phyloP scores from a whole-genome alignment of 2,113 vertebrate genomes.

The Sinocyclocheilus anshuiensis region DNA sequence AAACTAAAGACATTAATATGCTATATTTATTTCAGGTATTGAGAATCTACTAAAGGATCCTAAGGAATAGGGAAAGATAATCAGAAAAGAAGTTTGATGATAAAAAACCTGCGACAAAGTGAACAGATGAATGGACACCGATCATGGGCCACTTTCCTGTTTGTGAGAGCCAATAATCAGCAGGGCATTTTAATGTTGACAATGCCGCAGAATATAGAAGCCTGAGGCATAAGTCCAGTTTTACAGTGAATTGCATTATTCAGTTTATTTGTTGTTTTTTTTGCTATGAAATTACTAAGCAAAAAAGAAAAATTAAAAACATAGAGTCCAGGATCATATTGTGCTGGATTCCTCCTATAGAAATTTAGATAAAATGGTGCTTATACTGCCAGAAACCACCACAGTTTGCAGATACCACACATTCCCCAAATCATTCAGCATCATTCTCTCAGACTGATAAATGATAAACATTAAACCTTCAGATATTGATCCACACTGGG shows the following conservation, averaged over 20 bases:
- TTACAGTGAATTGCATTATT: conserved; percentile 13
- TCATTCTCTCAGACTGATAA: not conserved
- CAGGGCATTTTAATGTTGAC: conserved; percentile 29
- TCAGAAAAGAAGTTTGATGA: not conserved
- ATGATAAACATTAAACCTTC: conserved; percentile 14
- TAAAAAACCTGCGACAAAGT: conserved; percentile 16
- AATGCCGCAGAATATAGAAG: conserved; percentile 15
- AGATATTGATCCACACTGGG: not conserved
- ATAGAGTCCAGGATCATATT: not conserved
- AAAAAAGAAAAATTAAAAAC: not conserved
- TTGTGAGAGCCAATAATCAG: conserved; percentile 15
- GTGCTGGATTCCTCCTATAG: conserved; percentile 11
- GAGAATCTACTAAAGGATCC: conserved; percentile 49
- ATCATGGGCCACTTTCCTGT: conserved; percentile 4
- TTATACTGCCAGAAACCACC: not conserved
- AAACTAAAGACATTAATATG: not conserved
- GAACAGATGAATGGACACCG: not conserved
- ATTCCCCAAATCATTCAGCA: conserved; percentile 4
- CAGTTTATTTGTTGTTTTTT: not conserved
- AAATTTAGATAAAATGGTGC: conserved; percentile 1
- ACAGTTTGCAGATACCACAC: not conserved
- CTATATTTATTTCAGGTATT: conserved; percentile 70
- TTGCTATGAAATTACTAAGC: not conserved
- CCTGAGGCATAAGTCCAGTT: conserved; percentile 22
- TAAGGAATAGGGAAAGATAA: not conserved